Base-by-base conservation (phyloP, 30 jellyfish, hydroid and myxozoan genomes). In the Chironex yamaguchii region DNA sequence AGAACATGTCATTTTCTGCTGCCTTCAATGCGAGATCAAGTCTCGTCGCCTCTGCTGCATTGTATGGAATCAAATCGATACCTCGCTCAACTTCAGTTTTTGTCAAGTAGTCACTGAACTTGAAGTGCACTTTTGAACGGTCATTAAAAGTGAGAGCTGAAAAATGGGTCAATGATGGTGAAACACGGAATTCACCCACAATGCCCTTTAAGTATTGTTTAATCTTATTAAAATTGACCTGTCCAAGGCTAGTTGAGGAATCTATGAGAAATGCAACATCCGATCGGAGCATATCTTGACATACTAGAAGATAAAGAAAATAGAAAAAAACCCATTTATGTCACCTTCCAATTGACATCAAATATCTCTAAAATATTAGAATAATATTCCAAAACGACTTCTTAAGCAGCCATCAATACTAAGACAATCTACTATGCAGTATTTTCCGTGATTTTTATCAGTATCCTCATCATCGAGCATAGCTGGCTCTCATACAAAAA, bases 261-360 rank as follows among this genome's bases (percentile, higher is more conserved):
- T 93, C 98, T 79, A 93, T 34, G 67, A 93, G 69, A 89, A 93
- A 93, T 9, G 92, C 96, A 79, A 93, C 63, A 52, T 93, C 98
- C 21, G 97, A 77, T 23, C 81, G 67, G 58, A 87, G 91, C 52
- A 88, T 96, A 26, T 88, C 90, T 1, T 71, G 91, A 81, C 98
- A 93, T 17, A 93, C 98, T 93, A 70, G 36, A 79, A 63, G 24
- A 35, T 28, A 29, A 49, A 3, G 1, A 79, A 76, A 36, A 65
- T 3, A 65, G n/a, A n/a, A n/a, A n/a, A n/a, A n/a, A n/a, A n/a
- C n/a, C n/a, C n/a, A n/a, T n/a, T n/a, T n/a, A n/a, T n/a, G n/a
- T n/a, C n/a, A n/a, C n/a, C n/a, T n/a, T n/a, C n/a, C n/a, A n/a
- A n/a, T n/a, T n/a, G n/a, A n/a, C n/a, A n/a, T n/a, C n/a, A n/a